Base-by-base conservation (phyloP, 2,797 vertebrate species). In the Tiaroga cobitis region DNA sequence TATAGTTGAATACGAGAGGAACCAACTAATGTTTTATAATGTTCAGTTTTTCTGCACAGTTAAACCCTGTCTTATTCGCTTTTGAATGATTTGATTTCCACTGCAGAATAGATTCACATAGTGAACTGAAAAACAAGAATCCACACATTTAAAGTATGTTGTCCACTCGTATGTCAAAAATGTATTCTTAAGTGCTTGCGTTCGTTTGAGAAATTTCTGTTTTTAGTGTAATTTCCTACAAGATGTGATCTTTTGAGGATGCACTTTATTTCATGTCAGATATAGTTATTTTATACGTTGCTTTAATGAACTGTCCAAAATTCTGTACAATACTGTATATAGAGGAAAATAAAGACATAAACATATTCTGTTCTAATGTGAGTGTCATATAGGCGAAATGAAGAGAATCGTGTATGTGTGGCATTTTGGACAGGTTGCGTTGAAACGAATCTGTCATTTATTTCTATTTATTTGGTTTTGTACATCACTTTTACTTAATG, bases 261-360 rank as follows among this genome's bases (percentile, higher is more conserved):
- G 95, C 95, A 96, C 95, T 96, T 96, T 96, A 95, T 94, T 94
- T 93, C 76, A 80, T 91, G 87, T 81, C 77, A 75, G 59, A 81
- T 88, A 81, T 85, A 78, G 73, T 90, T 92, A 89, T 91, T 92
- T 90, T 90, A 89, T 87, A 90, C 70, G 75, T 90, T 87, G 72
- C 83, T 86, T 92, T 91, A 86, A 80, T 76, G 88, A 87, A 75
- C 81, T 85, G 88, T 89, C 89, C 70, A 82, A 84, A 87, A 88
- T 59, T 63, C 87, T 90, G 89, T 92, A 89, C 75, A 86, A 85
- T 87, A 83, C 61, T 88, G 87, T 88, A 88, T 78, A 87, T 78
- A 46, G 24, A 82, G 74, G 67, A 34, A 51, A 49, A 80, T 51
- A 67, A 83, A 63, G 69, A 82, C n/a, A 80, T 82, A 68, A 82